Evolutionary conservation across 2,113 vertebrate species (phyloP).

Genomic region (Heterocephalus glaber): DNA sequence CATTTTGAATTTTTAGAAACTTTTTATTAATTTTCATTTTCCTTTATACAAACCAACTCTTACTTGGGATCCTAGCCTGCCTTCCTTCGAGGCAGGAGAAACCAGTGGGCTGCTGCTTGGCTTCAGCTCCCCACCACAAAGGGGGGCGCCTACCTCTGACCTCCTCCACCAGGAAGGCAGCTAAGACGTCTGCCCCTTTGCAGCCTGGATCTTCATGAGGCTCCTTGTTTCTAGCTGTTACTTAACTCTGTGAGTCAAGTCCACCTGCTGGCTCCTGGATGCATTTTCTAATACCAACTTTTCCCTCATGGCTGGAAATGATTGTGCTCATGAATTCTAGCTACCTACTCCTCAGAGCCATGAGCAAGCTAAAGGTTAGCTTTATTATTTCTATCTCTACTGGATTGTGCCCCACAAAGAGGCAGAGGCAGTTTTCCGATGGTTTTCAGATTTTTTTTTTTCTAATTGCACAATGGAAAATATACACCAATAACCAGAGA

Average conservation of each 20-base stretch:
- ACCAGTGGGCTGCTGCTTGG: background rate
- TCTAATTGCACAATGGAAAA: slow-evolving; percentile 64
- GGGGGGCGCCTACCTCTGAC: slow-evolving; percentile 1
- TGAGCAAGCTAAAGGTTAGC: slow-evolving; percentile 75
- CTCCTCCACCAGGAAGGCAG: slow-evolving; percentile 57
- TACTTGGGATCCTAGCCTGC: slow-evolving; percentile 29
- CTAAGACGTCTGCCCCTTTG: slow-evolving; percentile 54
- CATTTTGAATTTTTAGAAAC: background rate
- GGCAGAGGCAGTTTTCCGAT: background rate
- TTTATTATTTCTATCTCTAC: slow-evolving; percentile 81
- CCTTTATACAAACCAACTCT: background rate
- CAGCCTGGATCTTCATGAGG: background rate
- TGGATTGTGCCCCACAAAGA: slow-evolving; percentile 76
- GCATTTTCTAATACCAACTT: slow-evolving; percentile 68
- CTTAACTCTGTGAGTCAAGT: slow-evolving; percentile 69
- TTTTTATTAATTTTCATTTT: slow-evolving; percentile 27
- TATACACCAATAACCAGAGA: slow-evolving; percentile 70
- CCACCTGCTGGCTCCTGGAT: slow-evolving; percentile 72
- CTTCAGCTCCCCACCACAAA: background rate
- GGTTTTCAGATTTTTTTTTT: background rate
- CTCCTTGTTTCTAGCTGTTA: slow-evolving; percentile 65
- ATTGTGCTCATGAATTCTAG: slow-evolving; percentile 71
- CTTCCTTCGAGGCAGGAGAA: slow-evolving; percentile 61
- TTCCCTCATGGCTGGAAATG: slow-evolving; percentile 82
- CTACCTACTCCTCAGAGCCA: slow-evolving; percentile 69